A percentile compares a stretch with the other conserved stretches of the same genome.
Evolutionary conservation across 2,888 invertebrate genomes (phyloP).

Genomic region (Platycheirus rosarum): DNA sequence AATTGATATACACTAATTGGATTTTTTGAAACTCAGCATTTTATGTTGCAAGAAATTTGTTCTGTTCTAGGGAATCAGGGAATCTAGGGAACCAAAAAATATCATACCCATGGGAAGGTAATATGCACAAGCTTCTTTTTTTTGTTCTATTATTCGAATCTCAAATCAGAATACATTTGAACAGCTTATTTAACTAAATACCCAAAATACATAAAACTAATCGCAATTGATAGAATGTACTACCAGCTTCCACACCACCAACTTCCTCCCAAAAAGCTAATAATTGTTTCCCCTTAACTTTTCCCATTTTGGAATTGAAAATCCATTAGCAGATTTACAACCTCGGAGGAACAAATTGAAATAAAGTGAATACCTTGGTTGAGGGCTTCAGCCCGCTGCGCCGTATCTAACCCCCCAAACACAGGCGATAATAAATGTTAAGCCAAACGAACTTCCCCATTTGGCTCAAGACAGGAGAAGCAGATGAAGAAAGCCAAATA

Average conservation of each 20-base stretch:
- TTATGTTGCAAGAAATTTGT: neutral
- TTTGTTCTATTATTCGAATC: too few species aligned
- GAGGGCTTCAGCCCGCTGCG: constrained; percentile 2
- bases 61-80: too few species aligned
- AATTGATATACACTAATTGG: neutral
- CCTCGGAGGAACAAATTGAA: constrained; percentile 39
- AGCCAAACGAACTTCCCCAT: neutral
- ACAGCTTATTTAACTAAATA: too few species aligned
- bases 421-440: constrained; percentile 32
- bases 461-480: too few species aligned
- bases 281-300: neutral
- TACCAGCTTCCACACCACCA: neutral
- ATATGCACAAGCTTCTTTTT: too few species aligned
- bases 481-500: too few species aligned
- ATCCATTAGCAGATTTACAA: constrained; percentile 54
- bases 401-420: constrained; percentile 5
- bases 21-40: neutral
- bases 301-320: constrained; percentile 54
- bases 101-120: too few species aligned
- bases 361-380: constrained; percentile 25
- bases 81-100: too few species aligned
- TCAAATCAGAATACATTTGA: too few species aligned
- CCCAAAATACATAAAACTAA: too few species aligned
- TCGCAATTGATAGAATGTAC: too few species aligned
- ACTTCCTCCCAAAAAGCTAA: neutral